Evolutionary conservation across 2,888 invertebrate genomes (phyloP), one percentile per base, ranked within the genome.

Genomic region (Fragum sueziense): DNA sequence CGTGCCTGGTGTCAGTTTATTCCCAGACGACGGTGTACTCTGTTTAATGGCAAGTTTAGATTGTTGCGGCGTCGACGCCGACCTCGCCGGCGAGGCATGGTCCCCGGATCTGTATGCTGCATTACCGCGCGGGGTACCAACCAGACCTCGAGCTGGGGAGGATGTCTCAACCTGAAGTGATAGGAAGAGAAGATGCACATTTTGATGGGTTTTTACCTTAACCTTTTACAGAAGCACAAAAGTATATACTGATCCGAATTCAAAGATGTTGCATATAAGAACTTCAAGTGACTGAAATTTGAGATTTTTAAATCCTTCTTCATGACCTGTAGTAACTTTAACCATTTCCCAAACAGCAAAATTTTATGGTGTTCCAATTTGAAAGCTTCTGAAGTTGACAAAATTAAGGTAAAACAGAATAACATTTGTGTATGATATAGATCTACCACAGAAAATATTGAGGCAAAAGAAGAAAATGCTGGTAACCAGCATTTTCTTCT

Each of bases 21-120:
- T 74, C 47, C 54, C 68, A 3, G 84, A 80, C 11, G 84, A 80
- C 17, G 82, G 82, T 1, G 82, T 83, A 47, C 70, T 51, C 3
- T 65, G 71, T 72, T 78, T 83, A 25, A 70, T 20, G 20, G 34
- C 68, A 9, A 54, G 37, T 41, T 37, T 74, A 17, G 68, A 52
- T 11, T 68, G 65, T 27, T 73, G 73, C 17, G 73, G 73, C 4
- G 67, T 73, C 9, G 61, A 61, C 27, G 34, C 59, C 25, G 70
- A 31, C 14, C 70, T 52, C 7, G 70, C 70, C 22, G 70, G 70
- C n/a, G 70, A 70, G 31, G 70, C 52, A 57, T 33, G 70, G 65
- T 65, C 65, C 37, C 65, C 65, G 9, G 65, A 17, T 11, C 65
- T 25, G 62, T 34, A 29, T 4, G 25, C 29, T 41, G 73, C 29